These are phyloP conservation scores for Pygmarrhopalites habei DNA, from an alignment of 1,140 invertebrate species.

Conservation along the genomic window DNA sequence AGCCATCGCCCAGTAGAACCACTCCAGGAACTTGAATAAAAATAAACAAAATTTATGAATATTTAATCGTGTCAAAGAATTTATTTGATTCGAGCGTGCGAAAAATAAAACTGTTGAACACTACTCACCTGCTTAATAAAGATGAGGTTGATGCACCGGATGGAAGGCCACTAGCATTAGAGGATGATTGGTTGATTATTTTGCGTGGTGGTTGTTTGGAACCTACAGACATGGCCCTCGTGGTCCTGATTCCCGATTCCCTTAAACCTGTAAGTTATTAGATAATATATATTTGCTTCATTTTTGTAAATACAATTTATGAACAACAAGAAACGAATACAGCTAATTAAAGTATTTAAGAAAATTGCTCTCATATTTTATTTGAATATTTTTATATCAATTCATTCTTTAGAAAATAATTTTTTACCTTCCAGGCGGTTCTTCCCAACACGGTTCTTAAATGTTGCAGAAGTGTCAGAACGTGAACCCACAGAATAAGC, in stretches of 20 bases:
- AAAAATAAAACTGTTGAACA: no score
- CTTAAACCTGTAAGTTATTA: slow-evolving; percentile 1
- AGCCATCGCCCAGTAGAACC: slow-evolving; percentile 34
- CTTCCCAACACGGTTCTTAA: slow-evolving; percentile 30
- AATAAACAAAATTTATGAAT: no score
- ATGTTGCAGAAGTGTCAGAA: slow-evolving; percentile 46
- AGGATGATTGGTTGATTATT: neutral
- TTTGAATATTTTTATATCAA: no score
- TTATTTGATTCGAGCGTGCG: no score
- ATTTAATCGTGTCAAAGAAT: no score
- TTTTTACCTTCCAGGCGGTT: slow-evolving; percentile 34
- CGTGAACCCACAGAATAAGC: slow-evolving; percentile 82
- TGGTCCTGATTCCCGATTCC: slow-evolving; percentile 16
- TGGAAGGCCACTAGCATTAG: neutral
- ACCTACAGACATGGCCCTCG: slow-evolving; percentile 31
- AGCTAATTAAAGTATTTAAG: no score
- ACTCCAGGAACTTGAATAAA: slow-evolving; percentile 35
- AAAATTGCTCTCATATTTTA: no score
- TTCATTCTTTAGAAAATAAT: no score
- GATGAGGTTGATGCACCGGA: no score
- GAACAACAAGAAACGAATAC: no score
- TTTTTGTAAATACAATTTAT: no score
- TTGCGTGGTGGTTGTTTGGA: slow-evolving; percentile 16
- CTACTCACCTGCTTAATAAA: no score
- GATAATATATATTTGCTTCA: neutral